Conservation (phyloP, 2,113 vertebrate species). For the Bothrops jararaca region DNA sequence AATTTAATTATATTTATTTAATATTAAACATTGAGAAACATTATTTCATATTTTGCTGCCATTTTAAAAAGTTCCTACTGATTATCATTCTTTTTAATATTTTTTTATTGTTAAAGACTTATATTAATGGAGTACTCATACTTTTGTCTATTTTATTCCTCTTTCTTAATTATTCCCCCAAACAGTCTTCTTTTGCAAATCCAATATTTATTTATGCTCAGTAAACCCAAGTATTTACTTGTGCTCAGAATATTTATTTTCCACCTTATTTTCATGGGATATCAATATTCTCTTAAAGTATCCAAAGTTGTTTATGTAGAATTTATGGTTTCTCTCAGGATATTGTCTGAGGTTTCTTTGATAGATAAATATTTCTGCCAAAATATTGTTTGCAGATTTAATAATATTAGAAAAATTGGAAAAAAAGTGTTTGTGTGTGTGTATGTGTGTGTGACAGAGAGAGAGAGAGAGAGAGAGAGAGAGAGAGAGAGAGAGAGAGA, state of each 20-base stretch:
- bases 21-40: slow-evolving; percentile 4
- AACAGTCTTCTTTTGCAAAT: background rate
- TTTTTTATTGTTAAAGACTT: slow-evolving; percentile 19
- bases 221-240: background rate
- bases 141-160: slow-evolving; percentile 15
- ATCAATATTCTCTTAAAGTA: slow-evolving; percentile 17
- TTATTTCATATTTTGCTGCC: slow-evolving; percentile 19
- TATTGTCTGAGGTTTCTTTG: slow-evolving; percentile 24
- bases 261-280: slow-evolving; percentile 15
- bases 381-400: background rate
- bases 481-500: no score
- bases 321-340: background rate
- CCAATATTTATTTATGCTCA: background rate
- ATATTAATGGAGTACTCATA: background rate
- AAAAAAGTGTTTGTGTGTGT: background rate
- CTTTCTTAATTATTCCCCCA: background rate
- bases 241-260: slow-evolving; percentile 14
- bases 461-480: background rate
- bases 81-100: slow-evolving; percentile 16
- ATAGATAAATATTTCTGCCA: slow-evolving; percentile 9
- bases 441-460: background rate
- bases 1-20: slow-evolving; percentile 24
- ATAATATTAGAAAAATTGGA: slow-evolving; percentile 3
- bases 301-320: background rate
- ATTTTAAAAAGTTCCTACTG: background rate